phyloP scores from a whole-genome alignment of 2,113 vertebrate species.

The Spilogale gracilis region DNA sequence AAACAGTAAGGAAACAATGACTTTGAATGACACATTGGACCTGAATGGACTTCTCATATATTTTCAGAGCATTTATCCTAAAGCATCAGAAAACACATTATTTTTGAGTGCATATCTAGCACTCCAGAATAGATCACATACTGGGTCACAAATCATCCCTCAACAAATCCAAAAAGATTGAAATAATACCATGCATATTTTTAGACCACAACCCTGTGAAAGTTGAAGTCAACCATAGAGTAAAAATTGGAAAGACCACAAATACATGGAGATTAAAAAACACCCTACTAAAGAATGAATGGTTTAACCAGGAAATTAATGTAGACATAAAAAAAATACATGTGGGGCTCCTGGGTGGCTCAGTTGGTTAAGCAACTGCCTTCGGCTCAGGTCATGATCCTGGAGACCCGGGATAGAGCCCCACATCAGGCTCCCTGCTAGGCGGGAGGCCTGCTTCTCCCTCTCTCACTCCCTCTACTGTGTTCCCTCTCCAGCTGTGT shows the following conservation, averaged over 20 bases:
- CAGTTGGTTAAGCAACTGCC: no score
- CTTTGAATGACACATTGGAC: not conserved
- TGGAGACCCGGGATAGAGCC: no score
- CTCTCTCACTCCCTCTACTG: no score
- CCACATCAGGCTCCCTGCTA: no score
- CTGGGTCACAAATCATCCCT: not conserved
- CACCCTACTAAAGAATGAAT: not conserved
- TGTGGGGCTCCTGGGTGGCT: no score
- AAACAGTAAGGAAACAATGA: not conserved
- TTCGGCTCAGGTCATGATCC: no score
- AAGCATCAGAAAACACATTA: not conserved
- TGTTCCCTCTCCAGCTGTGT: no score
- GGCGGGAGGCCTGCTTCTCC: no score
- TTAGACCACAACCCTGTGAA: not conserved
- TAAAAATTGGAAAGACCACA: not conserved
- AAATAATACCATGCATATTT: not conserved
- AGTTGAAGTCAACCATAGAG: not conserved
- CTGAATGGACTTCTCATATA: not conserved
- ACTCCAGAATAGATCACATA: not conserved
- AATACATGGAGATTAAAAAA: not conserved
- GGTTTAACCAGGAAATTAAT: not conserved
- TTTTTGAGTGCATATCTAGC: not conserved
- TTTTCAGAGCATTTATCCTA: not conserved
- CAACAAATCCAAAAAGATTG: not conserved
- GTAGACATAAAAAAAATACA: not conserved